Base-by-base conservation (phyloP, 2,797 vertebrate genomes). In the Orientallactaga sibirica region DNA sequence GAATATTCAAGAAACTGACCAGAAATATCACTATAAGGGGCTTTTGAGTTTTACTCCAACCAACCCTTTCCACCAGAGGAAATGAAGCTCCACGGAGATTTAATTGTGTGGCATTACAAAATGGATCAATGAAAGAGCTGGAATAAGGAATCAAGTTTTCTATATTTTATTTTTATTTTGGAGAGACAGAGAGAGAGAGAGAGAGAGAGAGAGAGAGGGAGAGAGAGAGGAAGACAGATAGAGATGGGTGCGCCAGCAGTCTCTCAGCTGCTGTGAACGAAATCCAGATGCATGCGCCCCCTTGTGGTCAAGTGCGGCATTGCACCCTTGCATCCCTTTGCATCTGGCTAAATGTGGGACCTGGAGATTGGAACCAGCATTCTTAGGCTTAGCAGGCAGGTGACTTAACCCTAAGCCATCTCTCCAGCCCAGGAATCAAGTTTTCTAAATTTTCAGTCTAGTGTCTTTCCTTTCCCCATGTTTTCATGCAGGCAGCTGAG, bases 361-460 rank as follows among this genome's bases (percentile, higher is more conserved):
- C 33, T 37, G 33, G 33, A 37, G 33, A 37, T 37, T 37, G 33
- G 33, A 37, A 37, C 33, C 33, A 37, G 33, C 33, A 2, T 37
- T 37, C 33, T 37, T 37, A 37, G 33, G 33, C 33, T 37, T 37
- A 37, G 33, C 33, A 37, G 33, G 33, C 33, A 37, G 33, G 33
- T 37, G 33, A 37, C 33, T 37, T 37, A 37, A 37, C 33, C 33
- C 33, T 37, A 37, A 37, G 33, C 33, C 33, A 37, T 37, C 33
- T 37, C 33, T 37, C 33, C 33, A 37, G 33, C 33, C 70, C 37
- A 48, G 24, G 5, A 68, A 62, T 8, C 11, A 29, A 29, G 12
- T 67, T 93, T 90, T 58, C 27, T 67, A 77, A 81, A 68, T 77
- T 88, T 52, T 37, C 41, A 68, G 25, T 41, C 79, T 12, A 81